Evolutionary conservation across 1,140 invertebrate species (phyloP).

Genomic region (Microvelia longipes): DNA sequence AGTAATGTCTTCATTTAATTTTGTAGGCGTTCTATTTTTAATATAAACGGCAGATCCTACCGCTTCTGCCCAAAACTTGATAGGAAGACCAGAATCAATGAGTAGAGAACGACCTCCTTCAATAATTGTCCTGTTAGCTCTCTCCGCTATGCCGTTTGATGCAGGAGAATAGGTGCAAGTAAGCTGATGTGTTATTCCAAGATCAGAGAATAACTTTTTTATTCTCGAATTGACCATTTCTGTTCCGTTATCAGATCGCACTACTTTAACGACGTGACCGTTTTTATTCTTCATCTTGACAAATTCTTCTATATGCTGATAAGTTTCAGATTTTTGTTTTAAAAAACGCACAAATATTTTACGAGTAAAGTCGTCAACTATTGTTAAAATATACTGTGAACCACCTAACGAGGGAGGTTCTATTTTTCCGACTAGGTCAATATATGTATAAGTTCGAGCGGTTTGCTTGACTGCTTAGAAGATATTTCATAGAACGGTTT

Average conservation of each 20-base stretch:
- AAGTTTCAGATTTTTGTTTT: neutral
- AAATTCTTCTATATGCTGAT: neutral
- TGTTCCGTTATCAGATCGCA: neutral
- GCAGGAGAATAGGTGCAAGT: neutral
- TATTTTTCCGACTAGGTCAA: neutral
- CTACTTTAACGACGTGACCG: neutral
- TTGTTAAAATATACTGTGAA: neutral
- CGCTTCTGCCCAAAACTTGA: neutral
- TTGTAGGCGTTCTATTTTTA: neutral
- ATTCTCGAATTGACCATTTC: neutral
- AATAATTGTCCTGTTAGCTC: neutral
- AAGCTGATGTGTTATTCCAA: neutral
- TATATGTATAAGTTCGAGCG: too few species aligned
- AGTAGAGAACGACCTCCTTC: neutral
- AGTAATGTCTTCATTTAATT: neutral
- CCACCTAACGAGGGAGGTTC: neutral
- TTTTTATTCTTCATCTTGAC: neutral
- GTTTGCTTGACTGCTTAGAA: too few species aligned
- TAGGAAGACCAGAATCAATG: neutral
- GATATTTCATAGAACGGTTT: too few species aligned
- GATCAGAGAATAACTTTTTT: neutral
- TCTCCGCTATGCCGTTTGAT: neutral
- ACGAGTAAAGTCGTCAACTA: neutral
- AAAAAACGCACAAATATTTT: neutral
- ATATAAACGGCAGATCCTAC: neutral